Evolutionary conservation across 2,113 vertebrate species (phyloP).

Genomic region (Alethe diademata): DNA sequence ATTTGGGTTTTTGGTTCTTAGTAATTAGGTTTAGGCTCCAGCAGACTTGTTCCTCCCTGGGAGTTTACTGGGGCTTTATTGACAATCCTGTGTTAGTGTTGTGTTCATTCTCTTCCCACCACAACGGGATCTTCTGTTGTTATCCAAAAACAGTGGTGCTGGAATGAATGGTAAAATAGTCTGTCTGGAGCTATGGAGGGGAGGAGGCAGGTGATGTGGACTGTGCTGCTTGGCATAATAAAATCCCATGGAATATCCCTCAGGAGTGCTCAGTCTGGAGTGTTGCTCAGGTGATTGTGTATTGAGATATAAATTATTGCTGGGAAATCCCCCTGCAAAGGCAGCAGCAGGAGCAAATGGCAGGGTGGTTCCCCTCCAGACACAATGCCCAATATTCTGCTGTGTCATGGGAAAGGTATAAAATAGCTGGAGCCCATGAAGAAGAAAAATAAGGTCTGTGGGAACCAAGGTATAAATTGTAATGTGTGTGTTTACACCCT

Average conservation of each 20-base stretch:
- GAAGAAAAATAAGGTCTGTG: background rate
- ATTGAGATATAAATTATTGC: background rate
- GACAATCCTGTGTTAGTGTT: background rate
- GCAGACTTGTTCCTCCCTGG: background rate
- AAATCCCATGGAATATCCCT: background rate
- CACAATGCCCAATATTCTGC: background rate
- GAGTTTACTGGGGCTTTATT: background rate
- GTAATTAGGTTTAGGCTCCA: background rate
- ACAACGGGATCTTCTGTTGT: background rate
- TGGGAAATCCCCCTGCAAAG: background rate
- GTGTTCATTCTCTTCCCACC: background rate
- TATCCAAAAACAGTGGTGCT: background rate
- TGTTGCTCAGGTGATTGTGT: background rate
- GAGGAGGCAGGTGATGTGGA: background rate
- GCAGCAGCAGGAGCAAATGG: background rate
- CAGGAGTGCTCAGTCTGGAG: background rate
- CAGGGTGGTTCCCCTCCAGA: background rate
- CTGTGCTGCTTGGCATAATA: background rate
- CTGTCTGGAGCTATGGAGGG: background rate
- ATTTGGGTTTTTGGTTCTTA: background rate
- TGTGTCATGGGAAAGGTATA: background rate
- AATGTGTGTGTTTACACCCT: background rate
- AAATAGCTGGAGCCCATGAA: background rate
- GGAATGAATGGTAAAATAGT: background rate
- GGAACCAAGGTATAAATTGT: background rate